phyloP scores from a whole-genome alignment of 1,140 invertebrate genomes.

The Aleiodes sp. region DNA sequence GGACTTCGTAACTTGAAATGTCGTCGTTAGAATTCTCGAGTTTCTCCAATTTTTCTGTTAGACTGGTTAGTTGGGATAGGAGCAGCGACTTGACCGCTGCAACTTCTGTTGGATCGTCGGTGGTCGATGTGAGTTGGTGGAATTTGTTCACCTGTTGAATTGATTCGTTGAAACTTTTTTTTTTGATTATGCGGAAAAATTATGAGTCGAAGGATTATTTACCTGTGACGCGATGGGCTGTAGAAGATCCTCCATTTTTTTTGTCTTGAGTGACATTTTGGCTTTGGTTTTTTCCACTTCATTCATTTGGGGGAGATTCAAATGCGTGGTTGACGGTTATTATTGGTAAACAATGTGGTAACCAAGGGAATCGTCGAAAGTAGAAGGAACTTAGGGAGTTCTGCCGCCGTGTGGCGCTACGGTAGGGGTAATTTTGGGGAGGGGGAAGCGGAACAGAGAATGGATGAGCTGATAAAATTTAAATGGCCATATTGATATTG shows the following conservation, averaged over 20 bases:
- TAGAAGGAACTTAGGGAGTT: no score
- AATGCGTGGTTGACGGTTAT: no score
- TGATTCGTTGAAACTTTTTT: background rate
- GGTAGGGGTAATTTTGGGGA: no score
- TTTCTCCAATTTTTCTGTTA: conserved; percentile 48
- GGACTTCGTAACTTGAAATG: conserved; percentile 40
- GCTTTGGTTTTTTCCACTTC: no score
- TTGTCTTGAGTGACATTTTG: conserved; percentile 52
- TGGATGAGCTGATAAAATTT: no score
- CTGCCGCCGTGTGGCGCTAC: no score
- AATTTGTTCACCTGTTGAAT: conserved; percentile 47
- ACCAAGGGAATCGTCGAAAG: no score
- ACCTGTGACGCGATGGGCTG: conserved; percentile 48
- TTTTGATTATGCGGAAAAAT: no score
- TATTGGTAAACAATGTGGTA: no score
- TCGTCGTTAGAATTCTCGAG: conserved; percentile 39
- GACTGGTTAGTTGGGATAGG: conserved; percentile 38
- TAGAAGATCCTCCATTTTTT: conserved; percentile 45
- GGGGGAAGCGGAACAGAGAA: no score
- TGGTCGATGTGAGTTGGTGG: conserved; percentile 28
- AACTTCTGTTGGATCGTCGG: conserved; percentile 27
- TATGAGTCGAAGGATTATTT: conserved; percentile 19
- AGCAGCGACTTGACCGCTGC: conserved; percentile 37
- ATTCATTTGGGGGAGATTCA: no score
- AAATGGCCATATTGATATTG: no score